phyloP scores from a whole-genome alignment of 2,888 invertebrate genomes.

The Pristionchus japonicus region DNA sequence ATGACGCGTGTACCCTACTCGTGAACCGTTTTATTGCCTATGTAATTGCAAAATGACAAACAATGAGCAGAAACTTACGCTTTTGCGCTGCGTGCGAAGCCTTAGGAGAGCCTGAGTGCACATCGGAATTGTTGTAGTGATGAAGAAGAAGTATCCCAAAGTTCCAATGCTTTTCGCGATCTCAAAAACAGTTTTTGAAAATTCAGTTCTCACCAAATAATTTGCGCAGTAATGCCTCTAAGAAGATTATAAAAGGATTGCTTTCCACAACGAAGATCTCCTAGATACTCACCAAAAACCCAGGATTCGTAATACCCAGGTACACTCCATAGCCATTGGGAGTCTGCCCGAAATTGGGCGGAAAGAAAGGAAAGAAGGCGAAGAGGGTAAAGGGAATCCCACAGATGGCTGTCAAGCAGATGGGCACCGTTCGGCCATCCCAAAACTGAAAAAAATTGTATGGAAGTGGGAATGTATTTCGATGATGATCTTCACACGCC shows the following conservation, averaged over 20 bases:
- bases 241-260: too few species aligned
- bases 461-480: background rate
- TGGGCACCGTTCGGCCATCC: background rate
- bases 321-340: background rate
- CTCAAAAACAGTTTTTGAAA: background rate
- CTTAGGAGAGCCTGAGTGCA: background rate
- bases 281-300: background rate
- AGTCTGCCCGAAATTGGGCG: background rate
- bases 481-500: too few species aligned
- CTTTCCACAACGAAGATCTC: background rate
- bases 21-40: too few species aligned
- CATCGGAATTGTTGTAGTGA: background rate
- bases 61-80: background rate
- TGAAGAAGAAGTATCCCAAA: background rate
- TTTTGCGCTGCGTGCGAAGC: background rate
- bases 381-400: background rate
- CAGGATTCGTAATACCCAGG: background rate
- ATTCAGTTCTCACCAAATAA: too few species aligned
- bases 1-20: too few species aligned
- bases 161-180: background rate
- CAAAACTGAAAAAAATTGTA: conserved; percentile 12
- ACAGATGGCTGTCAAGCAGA: background rate
- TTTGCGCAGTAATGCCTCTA: too few species aligned
- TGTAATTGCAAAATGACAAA: too few species aligned
- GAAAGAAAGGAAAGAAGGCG: background rate